Base-by-base conservation (phyloP, 2,888 invertebrate species). In the Noctua comes region DNA sequence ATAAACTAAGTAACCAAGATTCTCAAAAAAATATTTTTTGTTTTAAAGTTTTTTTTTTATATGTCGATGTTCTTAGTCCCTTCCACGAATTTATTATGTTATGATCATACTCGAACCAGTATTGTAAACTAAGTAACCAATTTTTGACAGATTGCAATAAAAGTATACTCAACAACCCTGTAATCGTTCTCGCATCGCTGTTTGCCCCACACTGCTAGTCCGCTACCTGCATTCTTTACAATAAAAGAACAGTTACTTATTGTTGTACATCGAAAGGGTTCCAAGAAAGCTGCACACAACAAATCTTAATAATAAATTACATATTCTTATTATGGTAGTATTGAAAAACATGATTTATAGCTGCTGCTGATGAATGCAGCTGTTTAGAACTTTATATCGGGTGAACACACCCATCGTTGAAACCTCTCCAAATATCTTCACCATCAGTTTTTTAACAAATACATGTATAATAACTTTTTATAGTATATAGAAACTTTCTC, bases 191-290 rank as follows among this genome's bases (percentile, higher is more conserved):
- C 16, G 36, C 48, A 54, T 43, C 68, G 27, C 51, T 68, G 51
- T 57, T 66, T 43, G 40, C 64, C 46, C 46, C 24, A n/a, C 31
- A 40, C 54, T 10, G 69, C 43, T 78, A 86, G 13, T 13, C 43
- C 0, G 46, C 46, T 46, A 46, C 86, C 86, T 75, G 86, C 74
- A 70, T 83, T 78, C 66, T 62, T 66, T 27, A 24, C 51, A 54
- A 73, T 68, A 66, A 82, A 85, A 77, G 40, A 71, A 2, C 51
- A 27, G 27, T 70, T 70, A 43, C 40, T 57, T 62, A 36, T 16
- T 46, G 54, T 51, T 18, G 31, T 18, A n/a, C 51, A 51, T 36
- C 57, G 16, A 46, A 24, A 16, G 16, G 11, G 31, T 86, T 86
- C 83, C n/a, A 54, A 82, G 78, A 69, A 82, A 62, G 21, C 3